Percentiles rank a stretch among this genome's conserved stretches.
Evolutionary conservation across 2,888 invertebrate genomes (phyloP).

Genomic region (Amblyteles armatorius): DNA sequence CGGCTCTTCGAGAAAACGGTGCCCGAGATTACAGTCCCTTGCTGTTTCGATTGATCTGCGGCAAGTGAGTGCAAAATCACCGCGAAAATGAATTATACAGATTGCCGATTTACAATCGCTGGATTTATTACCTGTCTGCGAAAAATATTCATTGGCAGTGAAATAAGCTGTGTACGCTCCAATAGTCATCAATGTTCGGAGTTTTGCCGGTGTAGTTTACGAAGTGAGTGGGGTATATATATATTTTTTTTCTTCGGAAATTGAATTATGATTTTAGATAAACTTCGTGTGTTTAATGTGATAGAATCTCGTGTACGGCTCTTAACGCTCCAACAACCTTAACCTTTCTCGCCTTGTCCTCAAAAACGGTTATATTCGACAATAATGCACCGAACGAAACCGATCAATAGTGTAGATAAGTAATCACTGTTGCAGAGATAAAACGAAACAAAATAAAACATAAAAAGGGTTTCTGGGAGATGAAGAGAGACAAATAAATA

Average conservation of each 20-base stretch:
- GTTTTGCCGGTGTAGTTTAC: background rate
- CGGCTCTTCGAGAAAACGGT: conserved; percentile 29
- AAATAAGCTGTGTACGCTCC: background rate
- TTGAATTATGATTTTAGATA: background rate
- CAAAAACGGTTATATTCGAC: conserved; percentile 21
- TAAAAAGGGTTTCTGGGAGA: conserved; percentile 16
- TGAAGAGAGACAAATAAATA: conserved; percentile 44
- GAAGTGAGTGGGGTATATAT: background rate
- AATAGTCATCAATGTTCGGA: background rate
- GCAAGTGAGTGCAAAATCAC: background rate
- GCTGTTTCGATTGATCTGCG: background rate
- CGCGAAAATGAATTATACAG: background rate
- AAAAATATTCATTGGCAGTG: background rate
- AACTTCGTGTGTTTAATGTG: background rate
- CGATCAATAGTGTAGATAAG: conserved; percentile 33
- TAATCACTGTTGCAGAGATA: conserved; percentile 21
- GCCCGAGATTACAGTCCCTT: conserved; percentile 4
- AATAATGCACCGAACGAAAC: conserved; percentile 30
- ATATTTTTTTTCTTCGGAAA: background rate
- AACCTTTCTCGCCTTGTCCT: background rate
- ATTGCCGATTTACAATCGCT: background rate
- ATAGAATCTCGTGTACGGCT: background rate
- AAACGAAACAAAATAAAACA: conserved; percentile 7
- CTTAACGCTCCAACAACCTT: conserved; percentile 6
- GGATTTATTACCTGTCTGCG: background rate